Base-by-base conservation (phyloP, 92 coral and sea anemone genomes). In the Montipora capitata region DNA sequence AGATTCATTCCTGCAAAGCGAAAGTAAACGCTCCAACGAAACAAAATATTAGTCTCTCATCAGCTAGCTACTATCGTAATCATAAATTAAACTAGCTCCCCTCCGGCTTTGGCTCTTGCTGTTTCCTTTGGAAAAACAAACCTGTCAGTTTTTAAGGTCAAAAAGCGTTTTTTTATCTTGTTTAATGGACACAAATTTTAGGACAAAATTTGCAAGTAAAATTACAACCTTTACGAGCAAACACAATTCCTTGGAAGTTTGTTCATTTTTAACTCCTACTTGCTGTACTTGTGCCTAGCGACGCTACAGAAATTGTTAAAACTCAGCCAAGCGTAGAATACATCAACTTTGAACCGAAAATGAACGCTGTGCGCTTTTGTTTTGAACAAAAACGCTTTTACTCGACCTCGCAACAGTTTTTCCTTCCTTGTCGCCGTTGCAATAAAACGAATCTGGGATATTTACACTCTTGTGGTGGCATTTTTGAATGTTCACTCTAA, bases 401-500 rank as follows among this genome's bases (percentile, higher is more conserved):
- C 62, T 62, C 43, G 69, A 10, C 44, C 18, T 72, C 61, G 11
- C 80, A 12, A 61, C 41, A 38, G 70, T 66, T 40, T 83, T 83
- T 7, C 10, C 87, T 35, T 48, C 48, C 38, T 76, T 85, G 2
- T 76, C 76, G 44, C 20, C 83, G 14, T 6, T 41, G 39, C 20
- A 17, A 16, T 76, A 65, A 7, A 62, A 18, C 7, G 89, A 52
- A 77, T 85, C 82, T 20, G 89, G 64, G 67, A 85, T 68, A 68
- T 75, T 85, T 8, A 85, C 45, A 41, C 76, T 85, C 71, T 76
- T 76, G 67, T 85, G 89, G 42, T 52, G 89, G 49, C 80, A 75
- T 76, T 85, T 85, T 54, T 85, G 89, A 39, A 77, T 75, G 54
- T 85, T 85, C 38, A 85, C 89, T 49, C 82, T 61, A 74, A 85